These are phyloP conservation scores for Pomatostomus ruficeps DNA, from an alignment of 2,113 vertebrate species.

Conservation along the genomic window DNA sequence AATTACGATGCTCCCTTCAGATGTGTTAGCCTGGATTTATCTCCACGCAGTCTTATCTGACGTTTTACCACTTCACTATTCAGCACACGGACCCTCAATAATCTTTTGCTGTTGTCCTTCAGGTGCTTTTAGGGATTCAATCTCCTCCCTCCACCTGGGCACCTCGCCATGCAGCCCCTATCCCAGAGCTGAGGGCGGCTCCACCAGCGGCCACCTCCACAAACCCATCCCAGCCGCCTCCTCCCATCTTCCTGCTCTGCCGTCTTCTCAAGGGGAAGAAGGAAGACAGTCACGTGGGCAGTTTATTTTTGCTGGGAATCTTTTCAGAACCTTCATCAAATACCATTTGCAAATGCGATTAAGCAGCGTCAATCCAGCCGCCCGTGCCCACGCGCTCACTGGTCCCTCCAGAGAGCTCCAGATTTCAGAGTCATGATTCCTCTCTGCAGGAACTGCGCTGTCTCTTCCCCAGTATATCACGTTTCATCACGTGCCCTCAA, in stretches of 20 bases:
- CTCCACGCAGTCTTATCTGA: background rate
- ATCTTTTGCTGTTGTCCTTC: background rate
- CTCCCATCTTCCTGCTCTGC: background rate
- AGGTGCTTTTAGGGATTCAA: background rate
- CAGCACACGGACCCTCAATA: background rate
- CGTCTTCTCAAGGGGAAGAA: background rate
- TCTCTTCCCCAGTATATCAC: background rate
- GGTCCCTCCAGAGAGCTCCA: background rate
- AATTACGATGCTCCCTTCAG: background rate
- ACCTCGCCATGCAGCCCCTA: accelerated
- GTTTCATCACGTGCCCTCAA: background rate
- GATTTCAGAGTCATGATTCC: background rate
- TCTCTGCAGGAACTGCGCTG: background rate
- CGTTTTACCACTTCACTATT: background rate
- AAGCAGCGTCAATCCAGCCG: accelerated
- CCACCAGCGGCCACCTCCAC: background rate
- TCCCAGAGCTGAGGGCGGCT: background rate
- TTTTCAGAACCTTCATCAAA: background rate
- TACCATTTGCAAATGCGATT: background rate
- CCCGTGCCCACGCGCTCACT: background rate
- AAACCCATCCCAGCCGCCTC: background rate
- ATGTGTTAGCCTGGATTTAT: background rate
- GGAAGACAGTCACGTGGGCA: background rate
- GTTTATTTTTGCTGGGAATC: background rate
- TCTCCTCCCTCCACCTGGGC: background rate